These are phyloP conservation scores for Andricus curvator DNA, from an alignment of 2,888 invertebrate species.

Conservation along the genomic window DNA sequence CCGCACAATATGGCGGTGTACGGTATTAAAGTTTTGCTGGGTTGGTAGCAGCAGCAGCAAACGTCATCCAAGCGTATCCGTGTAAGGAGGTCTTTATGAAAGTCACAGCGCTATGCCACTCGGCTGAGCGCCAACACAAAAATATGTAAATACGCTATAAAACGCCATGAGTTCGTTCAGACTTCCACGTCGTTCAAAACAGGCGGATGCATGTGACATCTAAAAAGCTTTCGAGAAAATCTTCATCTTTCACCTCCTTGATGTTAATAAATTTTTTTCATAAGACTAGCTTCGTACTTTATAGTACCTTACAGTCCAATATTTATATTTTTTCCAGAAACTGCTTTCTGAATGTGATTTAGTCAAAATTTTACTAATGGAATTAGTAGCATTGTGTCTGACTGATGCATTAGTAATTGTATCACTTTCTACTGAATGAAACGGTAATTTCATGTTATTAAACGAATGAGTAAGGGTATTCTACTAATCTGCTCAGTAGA, in stretches of 20 bases:
- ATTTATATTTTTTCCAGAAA: neutral
- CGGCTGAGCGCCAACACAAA: neutral
- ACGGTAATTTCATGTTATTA: too few relatives aligned
- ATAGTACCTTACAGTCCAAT: neutral
- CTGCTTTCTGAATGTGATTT: too few relatives aligned
- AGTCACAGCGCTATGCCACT: neutral
- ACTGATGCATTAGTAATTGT: too few relatives aligned
- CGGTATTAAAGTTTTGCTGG: neutral
- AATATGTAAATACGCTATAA: neutral
- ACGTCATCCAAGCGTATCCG: neutral
- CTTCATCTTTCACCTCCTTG: neutral
- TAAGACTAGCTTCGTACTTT: neutral
- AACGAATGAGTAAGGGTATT: too few relatives aligned
- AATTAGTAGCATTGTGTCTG: too few relatives aligned
- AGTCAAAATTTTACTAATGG: too few relatives aligned
- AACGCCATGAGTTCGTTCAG: neutral
- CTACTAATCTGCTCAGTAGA: too few relatives aligned
- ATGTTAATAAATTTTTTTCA: too few relatives aligned
- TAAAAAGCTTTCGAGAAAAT: neutral
- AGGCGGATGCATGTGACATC: neutral
- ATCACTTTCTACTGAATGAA: too few relatives aligned
- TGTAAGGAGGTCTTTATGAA: constrained; percentile 1
- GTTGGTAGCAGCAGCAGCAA: neutral
- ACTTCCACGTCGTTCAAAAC: neutral
- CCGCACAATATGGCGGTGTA: neutral